Evolutionary conservation across 2,113 vertebrate species (phyloP), one percentile per base, ranked within the genome.

Genomic region (Dasyornis broadbenti): DNA sequence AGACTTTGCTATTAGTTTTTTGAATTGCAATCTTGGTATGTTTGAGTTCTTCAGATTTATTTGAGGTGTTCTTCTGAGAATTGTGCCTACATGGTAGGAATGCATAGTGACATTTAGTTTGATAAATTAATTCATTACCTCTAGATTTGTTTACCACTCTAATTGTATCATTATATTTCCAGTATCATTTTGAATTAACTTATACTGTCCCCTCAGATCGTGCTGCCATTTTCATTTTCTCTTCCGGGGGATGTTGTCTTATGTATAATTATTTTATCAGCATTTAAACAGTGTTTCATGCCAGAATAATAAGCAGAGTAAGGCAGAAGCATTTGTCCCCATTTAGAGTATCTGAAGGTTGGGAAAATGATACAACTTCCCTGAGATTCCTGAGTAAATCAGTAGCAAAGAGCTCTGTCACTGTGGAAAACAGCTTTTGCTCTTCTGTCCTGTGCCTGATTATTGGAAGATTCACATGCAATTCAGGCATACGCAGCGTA

Each of bases 121-220:
- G 82, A 80, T 93, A 39, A 31, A 93, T 75, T 54, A 77, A 86
- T 95, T 88, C 59, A 88, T 94, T 94, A 92, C 30, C 45, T 82
- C 71, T 65, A 82, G 79, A 83, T 94, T 87, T 94, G 63, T 95
- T 96, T 95, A 92, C 71, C 30, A 10, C 39, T 82, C 39, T 79
- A 86, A 90, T 82, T 92, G 71, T 72, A 44, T 85, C 82, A 47
- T 93, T 85, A 27, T 64, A 72, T 92, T 93, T 92, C 92, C 50
- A 90, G 50, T 39, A 11, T 87, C 1, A 0, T 69, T 88, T 86
- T 72, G 79, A 92, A 92, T 88, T 96, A 94, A 81, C 80, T 68
- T 94, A 9, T 7, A n/a, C 42, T 61, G 23, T 82, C 85, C 61
- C 37, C 42, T 80, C 75, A 82, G 82, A 90, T 90, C 6, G 5